Evolutionary conservation across 2,888 invertebrate genomes (phyloP).

Genomic region (Volucella zonaria): DNA sequence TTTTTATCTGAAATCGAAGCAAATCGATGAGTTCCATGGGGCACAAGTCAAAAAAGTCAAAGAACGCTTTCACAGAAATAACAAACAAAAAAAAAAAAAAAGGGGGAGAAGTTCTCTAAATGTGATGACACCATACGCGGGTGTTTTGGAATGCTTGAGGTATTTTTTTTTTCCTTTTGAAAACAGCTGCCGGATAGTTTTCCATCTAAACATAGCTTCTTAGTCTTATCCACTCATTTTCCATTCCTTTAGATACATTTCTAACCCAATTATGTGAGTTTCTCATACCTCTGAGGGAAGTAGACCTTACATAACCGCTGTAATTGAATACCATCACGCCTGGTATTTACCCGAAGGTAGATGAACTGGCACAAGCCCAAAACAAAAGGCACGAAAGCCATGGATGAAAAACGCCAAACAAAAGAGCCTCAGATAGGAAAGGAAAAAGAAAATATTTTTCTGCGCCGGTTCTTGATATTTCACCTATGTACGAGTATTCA

Average conservation of each 20-base stretch:
- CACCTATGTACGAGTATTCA: constrained; percentile 30
- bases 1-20: constrained; percentile 1
- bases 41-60: neutral
- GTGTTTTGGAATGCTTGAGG: constrained; percentile 6
- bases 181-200: constrained; percentile 21
- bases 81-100: neutral
- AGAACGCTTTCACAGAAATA: constrained; percentile 1
- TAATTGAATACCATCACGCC: constrained; percentile 63
- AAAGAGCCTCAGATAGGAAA: constrained; percentile 46
- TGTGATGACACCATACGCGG: constrained; percentile 34
- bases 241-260: constrained; percentile 26
- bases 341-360: constrained; percentile 55
- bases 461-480: constrained; percentile 54
- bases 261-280: constrained; percentile 65
- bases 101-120: too few relatives aligned
- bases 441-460: constrained; percentile 38
- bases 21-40: constrained; percentile 36
- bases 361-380: constrained; percentile 60
- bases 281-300: constrained; percentile 41
- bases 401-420: constrained; percentile 39
- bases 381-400: constrained; percentile 64
- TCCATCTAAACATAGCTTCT: constrained; percentile 15
- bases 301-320: constrained; percentile 65
- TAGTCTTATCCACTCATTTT: constrained; percentile 34
- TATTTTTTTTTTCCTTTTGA: constrained; percentile 34